A percentile compares a stretch with the other conserved stretches of the same genome.
Conservation (phyloP, 23 tunicate species). For the Halocynthia roretzi region DNA sequence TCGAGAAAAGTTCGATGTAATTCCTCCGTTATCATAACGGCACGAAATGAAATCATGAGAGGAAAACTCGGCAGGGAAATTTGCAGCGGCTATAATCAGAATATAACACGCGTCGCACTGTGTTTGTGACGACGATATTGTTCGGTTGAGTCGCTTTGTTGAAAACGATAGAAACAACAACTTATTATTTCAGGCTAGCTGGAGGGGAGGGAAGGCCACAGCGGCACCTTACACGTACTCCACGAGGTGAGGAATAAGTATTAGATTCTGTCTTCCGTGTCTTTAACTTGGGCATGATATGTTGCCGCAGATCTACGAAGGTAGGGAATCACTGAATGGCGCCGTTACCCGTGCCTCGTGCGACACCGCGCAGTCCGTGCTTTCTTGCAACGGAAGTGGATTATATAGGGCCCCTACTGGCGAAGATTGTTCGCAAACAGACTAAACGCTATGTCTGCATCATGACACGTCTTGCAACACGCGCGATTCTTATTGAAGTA, state of each 20-base stretch:
- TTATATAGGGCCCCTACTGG: no score
- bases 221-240: constrained; percentile 17
- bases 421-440: neutral
- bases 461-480: constrained; percentile 16
- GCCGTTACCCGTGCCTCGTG: constrained; percentile 16
- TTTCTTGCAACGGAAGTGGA: no score
- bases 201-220: constrained; percentile 23
- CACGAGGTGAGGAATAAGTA: neutral
- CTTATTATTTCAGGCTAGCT: no score
- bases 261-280: constrained; percentile 18
- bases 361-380: constrained; percentile 4
- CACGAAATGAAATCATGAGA: no score
- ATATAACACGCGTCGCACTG: no score
- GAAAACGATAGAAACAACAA: no score
- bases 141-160: no score
- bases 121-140: neutral
- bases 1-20: no score
- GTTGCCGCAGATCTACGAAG: constrained; percentile 11
- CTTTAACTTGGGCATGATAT: neutral
- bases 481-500: constrained; percentile 36
- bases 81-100: no score
- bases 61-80: no score
- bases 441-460: constrained; percentile 35
- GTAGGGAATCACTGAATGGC: constrained; percentile 23
- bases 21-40: neutral